Evolutionary conservation across 1,140 invertebrate genomes (phyloP).

Genomic region (Drosophila mauritiana): DNA sequence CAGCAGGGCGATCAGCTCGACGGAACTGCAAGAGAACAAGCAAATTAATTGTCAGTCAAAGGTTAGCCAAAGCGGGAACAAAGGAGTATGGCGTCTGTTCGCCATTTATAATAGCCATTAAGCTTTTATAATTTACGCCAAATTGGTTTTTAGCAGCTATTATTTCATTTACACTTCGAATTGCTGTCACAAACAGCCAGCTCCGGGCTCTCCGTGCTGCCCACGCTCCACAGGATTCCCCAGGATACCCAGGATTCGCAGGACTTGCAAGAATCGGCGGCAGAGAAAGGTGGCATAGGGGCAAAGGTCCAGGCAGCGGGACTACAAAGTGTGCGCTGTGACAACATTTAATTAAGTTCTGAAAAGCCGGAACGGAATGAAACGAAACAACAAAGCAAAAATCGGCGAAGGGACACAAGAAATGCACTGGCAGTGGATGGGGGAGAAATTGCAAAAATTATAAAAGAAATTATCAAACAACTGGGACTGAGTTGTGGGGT

Average conservation of each 20-base stretch:
- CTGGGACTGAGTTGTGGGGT: constrained; percentile 31
- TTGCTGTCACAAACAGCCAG: constrained; percentile 66
- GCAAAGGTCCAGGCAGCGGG: constrained; percentile 11
- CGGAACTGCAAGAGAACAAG: constrained; percentile 86
- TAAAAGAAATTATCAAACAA: constrained; percentile 69
- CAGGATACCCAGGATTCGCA: background rate
- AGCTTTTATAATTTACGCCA: constrained; percentile 79
- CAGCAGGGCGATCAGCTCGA: constrained; percentile 90
- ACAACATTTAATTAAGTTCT: constrained; percentile 81
- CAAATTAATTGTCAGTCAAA: constrained; percentile 61
- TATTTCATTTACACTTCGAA: constrained; percentile 79
- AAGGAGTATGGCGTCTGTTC: background rate
- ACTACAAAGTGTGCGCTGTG: constrained; percentile 75
- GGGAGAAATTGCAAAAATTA: constrained; percentile 66
- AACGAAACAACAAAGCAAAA: constrained; percentile 57
- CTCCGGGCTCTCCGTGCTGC: background rate
- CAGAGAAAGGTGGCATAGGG: constrained; percentile 1
- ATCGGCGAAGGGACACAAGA: constrained; percentile 27
- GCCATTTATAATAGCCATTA: constrained; percentile 53
- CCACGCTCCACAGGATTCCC: background rate
- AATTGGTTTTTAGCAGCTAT: constrained; percentile 79
- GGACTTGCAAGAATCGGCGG: background rate
- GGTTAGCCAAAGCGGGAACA: constrained; percentile 25
- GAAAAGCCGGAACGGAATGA: constrained; percentile 57
- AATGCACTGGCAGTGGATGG: constrained; percentile 33